phyloP scores from a whole-genome alignment of 1,140 invertebrate genomes.

The Aplysia californica region DNA sequence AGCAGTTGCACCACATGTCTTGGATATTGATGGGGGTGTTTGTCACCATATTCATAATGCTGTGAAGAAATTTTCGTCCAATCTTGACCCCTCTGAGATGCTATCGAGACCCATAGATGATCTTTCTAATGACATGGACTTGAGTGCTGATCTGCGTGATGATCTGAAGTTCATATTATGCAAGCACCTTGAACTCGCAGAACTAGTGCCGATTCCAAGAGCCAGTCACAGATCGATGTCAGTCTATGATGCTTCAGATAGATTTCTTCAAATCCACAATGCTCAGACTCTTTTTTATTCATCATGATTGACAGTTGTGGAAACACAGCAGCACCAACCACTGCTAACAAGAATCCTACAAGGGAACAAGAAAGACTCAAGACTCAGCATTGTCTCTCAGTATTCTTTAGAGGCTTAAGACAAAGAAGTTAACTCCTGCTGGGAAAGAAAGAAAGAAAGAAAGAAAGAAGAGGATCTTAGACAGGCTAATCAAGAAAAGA shows the following conservation, averaged over 20 bases:
- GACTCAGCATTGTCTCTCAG: background rate
- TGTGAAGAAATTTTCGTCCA: background rate
- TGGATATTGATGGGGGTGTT: background rate
- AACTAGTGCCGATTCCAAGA: background rate
- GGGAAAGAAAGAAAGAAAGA: background rate
- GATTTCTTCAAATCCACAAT: background rate
- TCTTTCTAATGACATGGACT: background rate
- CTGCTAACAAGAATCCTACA: background rate
- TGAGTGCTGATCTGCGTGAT: background rate
- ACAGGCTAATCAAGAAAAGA: background rate
- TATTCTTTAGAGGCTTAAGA: background rate
- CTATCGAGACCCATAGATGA: background rate
- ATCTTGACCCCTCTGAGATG: background rate
- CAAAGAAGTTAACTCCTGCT: background rate
- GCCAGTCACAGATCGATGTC: background rate
- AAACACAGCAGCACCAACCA: background rate
- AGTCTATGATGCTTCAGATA: background rate
- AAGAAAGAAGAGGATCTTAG: background rate
- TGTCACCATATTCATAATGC: slow-evolving; percentile 2
- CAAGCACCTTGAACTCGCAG: background rate
- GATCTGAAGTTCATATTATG: background rate
- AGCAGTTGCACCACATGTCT: background rate
- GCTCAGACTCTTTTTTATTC: background rate
- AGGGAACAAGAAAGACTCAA: background rate
- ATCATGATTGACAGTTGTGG: background rate